Evolutionary conservation across 2,888 invertebrate species (phyloP), one percentile per base, ranked within the genome.

Genomic region (Scaptomyza reducta): DNA sequence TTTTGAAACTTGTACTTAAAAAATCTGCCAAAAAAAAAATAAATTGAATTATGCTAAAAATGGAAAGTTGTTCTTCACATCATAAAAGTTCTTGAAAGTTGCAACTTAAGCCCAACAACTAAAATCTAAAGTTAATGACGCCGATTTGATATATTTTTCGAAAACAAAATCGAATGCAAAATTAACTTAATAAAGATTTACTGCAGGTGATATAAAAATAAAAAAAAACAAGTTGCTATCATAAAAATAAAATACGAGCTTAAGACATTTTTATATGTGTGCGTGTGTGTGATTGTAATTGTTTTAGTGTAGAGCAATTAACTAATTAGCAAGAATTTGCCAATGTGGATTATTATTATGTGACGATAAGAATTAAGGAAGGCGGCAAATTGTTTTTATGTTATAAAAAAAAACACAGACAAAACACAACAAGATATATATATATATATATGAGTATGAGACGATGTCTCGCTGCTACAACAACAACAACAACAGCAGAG

Each of bases 301-400:
- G 27, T 53, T 51, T 27, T 10, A 41, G 69, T 73, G 67, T 67
- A 27, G 49, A 70, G 77, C 69, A 82, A 79, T 85, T 79, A 79
- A 75, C 70, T 85, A 82, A 85, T 82, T 82, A 82, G 80, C 51
- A 18, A 68, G 86, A 82, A 85, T 82, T 85, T 75, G 83, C 79
- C 79, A 85, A 82, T 77, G 77, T 53, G 55, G 40, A 40, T 58
- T 65, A 65, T 70, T 74, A 82, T 77, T 85, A 77, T 61, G 63
- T 68, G 61, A 42, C 69, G 81, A 77, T 81, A 76, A 86, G 79
- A 82, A 78, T 79, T 70, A 67, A 81, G 81, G 88, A 86, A 86
- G 84, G 86, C 82, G 84, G 82, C 80, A 74, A 72, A 68, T 57
- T 77, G 68, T 65, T 55, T 67, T 56, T 59, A 62, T 29, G 44